Evolutionary conservation across 2,888 invertebrate genomes (phyloP), one percentile per base, ranked within the genome.

Genomic region (Anoncus sp.): DNA sequence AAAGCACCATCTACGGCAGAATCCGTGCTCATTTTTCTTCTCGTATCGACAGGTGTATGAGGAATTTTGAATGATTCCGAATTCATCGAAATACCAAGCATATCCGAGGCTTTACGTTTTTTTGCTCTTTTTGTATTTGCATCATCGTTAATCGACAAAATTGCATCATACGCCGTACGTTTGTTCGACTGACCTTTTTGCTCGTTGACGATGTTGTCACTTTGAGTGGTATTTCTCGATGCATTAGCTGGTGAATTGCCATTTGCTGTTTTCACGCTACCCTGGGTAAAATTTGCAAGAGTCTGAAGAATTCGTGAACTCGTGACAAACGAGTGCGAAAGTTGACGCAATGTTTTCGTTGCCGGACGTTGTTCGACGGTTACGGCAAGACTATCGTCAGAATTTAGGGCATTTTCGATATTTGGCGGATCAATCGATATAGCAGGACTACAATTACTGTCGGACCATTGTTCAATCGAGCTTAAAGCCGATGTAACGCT

Each of bases 221-320:
- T n/a, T n/a, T n/a, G n/a, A n/a, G n/a, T n/a, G n/a, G n/a, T n/a
- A 24, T 70, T 38, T 14, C 31, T 43, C 16, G 49, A 59, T 38
- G 20, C 51, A 10, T 10, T 27, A n/a, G n/a, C n/a, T n/a, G n/a
- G 31, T 7, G 31, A 31, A 31, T 7, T 31, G 31, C 31, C 7
- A 3, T 1, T 18, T 9, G 45, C n/a, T 2, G 62, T 35, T 27
- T 83, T 87, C 7, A 84, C 20, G 53, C 86, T 86, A 9, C 87
- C 85, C 35, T 86, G 86, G 0, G 90, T 89, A 35, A 91, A 86
- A 70, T 76, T 89, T 0, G 90, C 87, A 14, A 91, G 85, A 2
- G 90, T 90, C 72, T 90, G 88, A 9, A 91, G 83, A 35, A 91
- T 90, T 49, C 87, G 84, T 3, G 90, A 89, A 0, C 90, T 90